Conservation (phyloP, 2,888 invertebrate species). For the Spisula solida region DNA sequence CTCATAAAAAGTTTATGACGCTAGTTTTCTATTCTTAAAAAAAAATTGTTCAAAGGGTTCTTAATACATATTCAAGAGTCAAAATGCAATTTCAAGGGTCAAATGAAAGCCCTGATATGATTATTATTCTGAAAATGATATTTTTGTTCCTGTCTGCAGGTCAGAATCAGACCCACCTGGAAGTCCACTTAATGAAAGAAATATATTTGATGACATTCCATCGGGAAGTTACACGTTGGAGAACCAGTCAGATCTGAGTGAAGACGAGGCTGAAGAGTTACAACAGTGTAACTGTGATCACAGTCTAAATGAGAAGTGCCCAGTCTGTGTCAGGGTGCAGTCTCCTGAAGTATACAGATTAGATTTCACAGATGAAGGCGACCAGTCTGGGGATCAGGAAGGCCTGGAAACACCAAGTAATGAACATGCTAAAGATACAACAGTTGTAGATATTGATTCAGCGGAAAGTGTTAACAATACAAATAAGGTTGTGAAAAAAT, state of each 20-base stretch:
- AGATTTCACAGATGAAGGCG: slow-evolving; percentile 69
- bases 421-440: slow-evolving; percentile 14
- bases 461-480: slow-evolving; percentile 20
- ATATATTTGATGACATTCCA: slow-evolving; percentile 65
- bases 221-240: slow-evolving; percentile 51
- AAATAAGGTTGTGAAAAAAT: slow-evolving; percentile 37
- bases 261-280: slow-evolving; percentile 52
- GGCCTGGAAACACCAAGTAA: slow-evolving; percentile 5
- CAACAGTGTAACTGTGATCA: slow-evolving; percentile 66
- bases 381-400: slow-evolving; percentile 68
- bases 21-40: too few relatives aligned
- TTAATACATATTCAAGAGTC: too few relatives aligned
- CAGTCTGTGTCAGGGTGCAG: slow-evolving; percentile 68
- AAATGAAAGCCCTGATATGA: too few relatives aligned
- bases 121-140: not conserved
- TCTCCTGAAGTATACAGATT: slow-evolving; percentile 70
- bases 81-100: too few relatives aligned
- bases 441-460: not conserved
- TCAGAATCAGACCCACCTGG: slow-evolving; percentile 65
- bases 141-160: slow-evolving; percentile 34
- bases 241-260: slow-evolving; percentile 62
- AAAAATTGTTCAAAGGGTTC: too few relatives aligned
- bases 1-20: too few relatives aligned
- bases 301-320: slow-evolving; percentile 64
- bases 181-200: slow-evolving; percentile 59